Evolutionary conservation across 1,140 invertebrate genomes (phyloP), one percentile per base, ranked within the genome.

Genomic region (Drosophila sulfurigaster): DNA sequence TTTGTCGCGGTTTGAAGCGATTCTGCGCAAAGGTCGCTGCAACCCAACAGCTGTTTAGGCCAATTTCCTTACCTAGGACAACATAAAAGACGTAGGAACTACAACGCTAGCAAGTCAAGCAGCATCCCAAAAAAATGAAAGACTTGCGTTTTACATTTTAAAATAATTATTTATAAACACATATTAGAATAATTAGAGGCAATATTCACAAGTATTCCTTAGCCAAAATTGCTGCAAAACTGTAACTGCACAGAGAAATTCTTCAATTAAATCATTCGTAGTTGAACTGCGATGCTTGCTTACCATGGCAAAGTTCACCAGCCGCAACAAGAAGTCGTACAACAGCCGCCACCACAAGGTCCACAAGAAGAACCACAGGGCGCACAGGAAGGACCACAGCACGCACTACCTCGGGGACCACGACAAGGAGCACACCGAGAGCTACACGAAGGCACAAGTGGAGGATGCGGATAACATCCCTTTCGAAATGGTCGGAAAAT

Each of bases 61-160:
- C 57, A 5, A 5, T 70, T 43, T 60, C 75, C 83, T 87, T 79
- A 83, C 85, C 85, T 88, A 89, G 67, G 85, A 79, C 83, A 88
- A 88, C 83, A 88, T 77, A 15, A 41, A 15, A 25, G 1, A 48
- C 5, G 3, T 35, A 43, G 62, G 7, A 8, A 48, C 49, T 13
- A 35, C 25, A 8, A 3, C 20, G 3, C 20, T 25, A 25, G 20
- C 16, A 51, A 43, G 38, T 35, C 38, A 38, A 25, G 59, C 57
- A 73, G 79, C 56, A 45, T 46, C 59, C 6, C 8, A 25, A 38
- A 16, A 16, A 48, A 20, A 57, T 57, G 16, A 57, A 25, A 41
- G 15, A 13, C 41, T 64, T 59, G 20, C 15, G 5, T 28, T 45
- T 58, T 56, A 15, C 2, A 25, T 16, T 43, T 43, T 5, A 10